phyloP scores from a whole-genome alignment of 2,113 vertebrate species.

The Semnopithecus entellus region DNA sequence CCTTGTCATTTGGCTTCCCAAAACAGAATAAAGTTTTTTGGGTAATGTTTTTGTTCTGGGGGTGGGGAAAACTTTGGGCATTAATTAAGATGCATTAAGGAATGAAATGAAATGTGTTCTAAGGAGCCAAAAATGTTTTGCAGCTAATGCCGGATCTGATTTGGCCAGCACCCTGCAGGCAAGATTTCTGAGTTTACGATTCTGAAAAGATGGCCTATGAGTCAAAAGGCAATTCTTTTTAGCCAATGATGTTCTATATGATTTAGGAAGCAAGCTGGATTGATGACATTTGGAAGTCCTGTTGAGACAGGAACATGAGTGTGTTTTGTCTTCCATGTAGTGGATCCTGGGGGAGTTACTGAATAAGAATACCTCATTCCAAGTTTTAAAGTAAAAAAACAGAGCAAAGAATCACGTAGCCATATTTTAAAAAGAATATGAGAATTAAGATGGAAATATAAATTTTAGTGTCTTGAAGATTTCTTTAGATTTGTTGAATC shows the following conservation, averaged over 20 bases:
- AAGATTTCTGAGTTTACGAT: constrained; percentile 31
- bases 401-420: background rate
- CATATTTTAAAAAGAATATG: background rate
- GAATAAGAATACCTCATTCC: background rate
- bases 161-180: background rate
- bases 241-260: constrained; percentile 15
- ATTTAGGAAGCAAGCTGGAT: constrained; percentile 18
- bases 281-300: background rate
- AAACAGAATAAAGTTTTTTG: constrained; percentile 21
- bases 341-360: background rate
- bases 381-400: constrained; percentile 32
- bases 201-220: background rate
- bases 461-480: background rate
- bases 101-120: constrained; percentile 27
- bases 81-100: constrained; percentile 56
- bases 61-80: background rate
- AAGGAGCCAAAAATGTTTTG: constrained; percentile 28
- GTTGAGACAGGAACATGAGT: background rate
- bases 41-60: background rate
- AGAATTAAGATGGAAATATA: constrained; percentile 15
- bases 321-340: background rate
- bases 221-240: constrained; percentile 19
- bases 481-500: background rate
- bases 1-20: constrained; percentile 19
- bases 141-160: background rate